Percentiles rank a stretch among this genome's conserved stretches.
Conservation (phyloP, 2,113 vertebrate species). For the Eudyptes chrysolophus region DNA sequence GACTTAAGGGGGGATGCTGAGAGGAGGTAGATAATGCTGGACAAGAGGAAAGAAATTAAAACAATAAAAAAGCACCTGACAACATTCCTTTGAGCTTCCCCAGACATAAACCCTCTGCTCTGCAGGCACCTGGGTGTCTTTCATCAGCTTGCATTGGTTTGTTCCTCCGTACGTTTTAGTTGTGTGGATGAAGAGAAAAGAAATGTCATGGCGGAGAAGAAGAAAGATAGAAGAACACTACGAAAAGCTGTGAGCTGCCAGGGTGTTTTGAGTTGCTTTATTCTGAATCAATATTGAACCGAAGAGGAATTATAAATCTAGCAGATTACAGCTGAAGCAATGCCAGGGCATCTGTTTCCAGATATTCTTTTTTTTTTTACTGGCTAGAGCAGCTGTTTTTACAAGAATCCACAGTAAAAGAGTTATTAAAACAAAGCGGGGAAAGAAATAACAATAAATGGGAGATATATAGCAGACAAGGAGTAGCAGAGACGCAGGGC, state of each 20-base stretch:
- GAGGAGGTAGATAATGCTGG: neutral
- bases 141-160: neutral
- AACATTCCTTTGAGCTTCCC: neutral
- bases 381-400: slow-evolving; percentile 69
- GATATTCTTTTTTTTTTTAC: slow-evolving; percentile 39
- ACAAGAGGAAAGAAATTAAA: neutral
- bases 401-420: slow-evolving; percentile 68
- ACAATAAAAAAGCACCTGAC: neutral
- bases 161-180: neutral
- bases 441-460: slow-evolving; percentile 45
- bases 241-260: slow-evolving; percentile 18
- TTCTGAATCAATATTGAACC: slow-evolving; percentile 64
- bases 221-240: neutral
- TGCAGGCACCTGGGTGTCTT: neutral
- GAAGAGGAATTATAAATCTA: slow-evolving; percentile 64
- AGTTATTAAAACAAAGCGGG: slow-evolving; percentile 70
- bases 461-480: slow-evolving; percentile 55
- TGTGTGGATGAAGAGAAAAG: neutral
- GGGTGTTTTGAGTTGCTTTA: slow-evolving; percentile 56
- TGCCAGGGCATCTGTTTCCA: slow-evolving; percentile 65
- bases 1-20: neutral
- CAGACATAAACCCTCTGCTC: neutral
- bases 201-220: neutral
- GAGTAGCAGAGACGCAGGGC: neutral
- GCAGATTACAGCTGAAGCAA: slow-evolving; percentile 55